Evolutionary conservation across 30 jellyfish, hydroid and myxozoan species (phyloP).

Genomic region (Rhopilema esculentum): DNA sequence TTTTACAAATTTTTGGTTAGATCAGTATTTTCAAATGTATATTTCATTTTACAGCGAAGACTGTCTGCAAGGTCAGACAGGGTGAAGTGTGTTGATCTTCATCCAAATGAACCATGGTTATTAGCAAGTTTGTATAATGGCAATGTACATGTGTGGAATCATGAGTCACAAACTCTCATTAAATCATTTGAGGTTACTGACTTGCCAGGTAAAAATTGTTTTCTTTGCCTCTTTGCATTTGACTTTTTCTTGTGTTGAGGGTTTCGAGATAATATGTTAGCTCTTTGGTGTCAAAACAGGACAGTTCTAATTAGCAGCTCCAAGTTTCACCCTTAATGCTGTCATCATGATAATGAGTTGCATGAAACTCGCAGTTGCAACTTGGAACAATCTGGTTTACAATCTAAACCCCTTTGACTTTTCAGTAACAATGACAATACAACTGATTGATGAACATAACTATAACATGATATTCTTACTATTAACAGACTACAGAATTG

Average conservation of each 20-base stretch:
- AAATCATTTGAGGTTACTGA: constrained; percentile 96
- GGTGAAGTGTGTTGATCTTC: constrained; percentile 96
- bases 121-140: constrained; percentile 97
- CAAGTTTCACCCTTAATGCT: constrained; percentile 93
- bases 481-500: too few species aligned
- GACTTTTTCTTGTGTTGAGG: neutral
- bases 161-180: constrained; percentile 89
- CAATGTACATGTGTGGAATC: constrained; percentile 95
- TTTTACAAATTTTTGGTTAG: too few species aligned
- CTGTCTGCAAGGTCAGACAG: constrained; percentile 97
- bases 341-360: constrained; percentile 72
- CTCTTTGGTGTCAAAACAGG: too few species aligned
- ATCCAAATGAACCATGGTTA: constrained; percentile 97
- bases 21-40: too few species aligned
- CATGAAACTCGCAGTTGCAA: too few species aligned
- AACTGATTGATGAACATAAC: too few species aligned
- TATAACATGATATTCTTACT: too few species aligned
- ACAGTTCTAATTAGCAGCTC: constrained; percentile 87
- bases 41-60: constrained; percentile 84
- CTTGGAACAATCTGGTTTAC: too few species aligned
- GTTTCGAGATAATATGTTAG: too few species aligned
- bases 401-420: too few species aligned
- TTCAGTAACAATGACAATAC: too few species aligned
- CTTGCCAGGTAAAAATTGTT: constrained; percentile 83
- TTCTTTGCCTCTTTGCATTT: neutral